phyloP scores from a whole-genome alignment of 2,797 vertebrate species.

The Rhabdomys pumilio region DNA sequence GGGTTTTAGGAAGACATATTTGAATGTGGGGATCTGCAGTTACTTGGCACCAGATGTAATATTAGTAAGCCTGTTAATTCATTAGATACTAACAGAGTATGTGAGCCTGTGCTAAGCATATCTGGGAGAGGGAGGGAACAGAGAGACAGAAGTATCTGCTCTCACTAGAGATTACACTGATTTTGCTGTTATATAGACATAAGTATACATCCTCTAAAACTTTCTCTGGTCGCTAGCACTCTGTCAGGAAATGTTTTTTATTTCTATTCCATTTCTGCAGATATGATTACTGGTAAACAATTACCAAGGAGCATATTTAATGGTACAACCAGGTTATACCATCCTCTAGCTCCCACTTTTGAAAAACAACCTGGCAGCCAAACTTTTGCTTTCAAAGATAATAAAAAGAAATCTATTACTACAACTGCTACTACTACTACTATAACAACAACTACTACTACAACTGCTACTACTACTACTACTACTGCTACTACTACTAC shows the following conservation, averaged over 20 bases:
- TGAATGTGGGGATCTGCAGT: not conserved
- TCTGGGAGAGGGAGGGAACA: not conserved
- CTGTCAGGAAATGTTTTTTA: not conserved
- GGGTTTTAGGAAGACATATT: not conserved
- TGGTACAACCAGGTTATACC: not conserved
- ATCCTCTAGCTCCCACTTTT: not conserved
- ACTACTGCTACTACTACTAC: fast-evolving
- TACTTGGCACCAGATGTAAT: constrained; percentile 6
- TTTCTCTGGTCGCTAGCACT: not conserved
- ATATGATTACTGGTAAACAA: not conserved
- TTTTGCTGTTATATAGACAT: not conserved
- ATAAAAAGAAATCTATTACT: not conserved
- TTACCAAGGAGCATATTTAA: not conserved
- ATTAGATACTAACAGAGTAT: not conserved
- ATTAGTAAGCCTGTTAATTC: not conserved
- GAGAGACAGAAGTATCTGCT: not conserved
- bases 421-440: not conserved
- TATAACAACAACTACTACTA: no score
- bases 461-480: no score
- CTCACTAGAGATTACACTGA: not conserved
- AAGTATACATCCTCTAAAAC: not conserved
- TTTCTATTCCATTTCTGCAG: not conserved
- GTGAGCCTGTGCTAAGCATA: not conserved
- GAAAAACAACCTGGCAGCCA: not conserved
- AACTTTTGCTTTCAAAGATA: not conserved